phyloP scores from a whole-genome alignment of 2,888 invertebrate species.

The Adelphocoris suturalis region DNA sequence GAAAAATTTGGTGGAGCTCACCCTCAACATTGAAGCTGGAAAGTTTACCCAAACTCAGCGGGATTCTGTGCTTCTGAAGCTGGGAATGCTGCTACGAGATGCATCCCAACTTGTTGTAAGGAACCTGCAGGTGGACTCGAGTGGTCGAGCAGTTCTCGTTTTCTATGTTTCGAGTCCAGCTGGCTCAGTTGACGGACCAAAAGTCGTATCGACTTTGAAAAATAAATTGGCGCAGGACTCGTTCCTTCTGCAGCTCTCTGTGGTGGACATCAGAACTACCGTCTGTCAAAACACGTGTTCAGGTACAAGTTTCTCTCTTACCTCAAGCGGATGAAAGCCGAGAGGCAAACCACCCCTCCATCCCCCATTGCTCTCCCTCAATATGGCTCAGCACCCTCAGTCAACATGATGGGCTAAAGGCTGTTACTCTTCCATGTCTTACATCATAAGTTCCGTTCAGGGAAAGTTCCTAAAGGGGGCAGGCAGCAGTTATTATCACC shows the following conservation, averaged over 20 bases:
- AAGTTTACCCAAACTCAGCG: conserved; percentile 86
- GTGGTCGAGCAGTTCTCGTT: conserved; percentile 84
- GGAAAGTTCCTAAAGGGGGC: no score
- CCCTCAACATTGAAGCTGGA: conserved; percentile 87
- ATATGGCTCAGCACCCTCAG: no score
- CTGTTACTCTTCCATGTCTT: no score
- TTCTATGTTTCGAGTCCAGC: conserved; percentile 84
- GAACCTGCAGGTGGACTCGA: conserved; percentile 80
- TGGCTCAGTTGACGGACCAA: conserved; percentile 81
- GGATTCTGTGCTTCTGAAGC: conserved; percentile 88
- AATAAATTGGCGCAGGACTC: conserved; percentile 86
- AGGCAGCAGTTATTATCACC: no score
- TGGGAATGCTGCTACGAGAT: conserved; percentile 88
- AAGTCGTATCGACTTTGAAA: conserved; percentile 84
- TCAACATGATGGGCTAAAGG: no score
- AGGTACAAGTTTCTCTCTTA: conserved; percentile 78
- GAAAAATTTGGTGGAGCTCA: conserved; percentile 89
- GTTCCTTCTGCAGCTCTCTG: conserved; percentile 86
- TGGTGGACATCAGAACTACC: conserved; percentile 88
- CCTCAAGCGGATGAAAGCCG: neutral
- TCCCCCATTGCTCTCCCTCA: no score
- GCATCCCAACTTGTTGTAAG: conserved; percentile 80
- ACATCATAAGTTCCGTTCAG: no score
- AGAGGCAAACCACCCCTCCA: no score
- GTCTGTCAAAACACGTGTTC: conserved; percentile 96